Base-by-base conservation (phyloP, 2,888 invertebrate genomes). In the Protodeltote pygarga region DNA sequence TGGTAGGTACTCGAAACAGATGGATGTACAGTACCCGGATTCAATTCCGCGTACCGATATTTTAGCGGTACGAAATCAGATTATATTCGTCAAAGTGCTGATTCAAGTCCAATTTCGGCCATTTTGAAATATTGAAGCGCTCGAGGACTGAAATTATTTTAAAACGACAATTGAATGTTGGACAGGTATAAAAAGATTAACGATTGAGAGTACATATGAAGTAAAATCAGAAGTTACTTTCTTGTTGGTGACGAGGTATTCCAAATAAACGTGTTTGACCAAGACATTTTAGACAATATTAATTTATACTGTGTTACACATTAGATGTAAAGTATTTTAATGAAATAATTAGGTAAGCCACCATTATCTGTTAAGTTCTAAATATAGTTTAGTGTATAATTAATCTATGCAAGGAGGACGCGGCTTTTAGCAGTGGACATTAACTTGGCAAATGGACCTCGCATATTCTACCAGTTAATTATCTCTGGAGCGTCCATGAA, bases 381-480 rank as follows among this genome's bases (percentile, higher is more conserved):
- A 5, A 25, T 2, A 25, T 23, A 3, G 14, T 23, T n/a, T 5
- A 10, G 8, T 6, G 11, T 25, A 24, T 29, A 39, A 38, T 31
- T 37, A 2, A 19, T 28, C 8, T 14, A 39, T 4, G 13, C 13
- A 28, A 29, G 15, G 5, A 28, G 10, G n/a, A 11, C 1, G 13
- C 25, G 24, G 38, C 31, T 35, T 15, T 20, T 20, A 34, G 49
- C 21, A 38, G 19, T 20, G 35, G 25, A 48, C 21, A 44, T 35
- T 39, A 41, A 55, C 48, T 48, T 48, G 38, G 42, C 39, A 40
- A 55, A 42, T 39, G 48, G 35, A 55, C 28, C 20, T 25, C 35
- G 57, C 57, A 58, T 63, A 58, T 46, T 58, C 57, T 27, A 55
- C 31, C 21, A 40, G 33, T 55, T 55, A 55, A 58, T 58, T 55